Evolutionary conservation across 2,888 invertebrate genomes (phyloP).

Genomic region (Falcaria lacertinaria): DNA sequence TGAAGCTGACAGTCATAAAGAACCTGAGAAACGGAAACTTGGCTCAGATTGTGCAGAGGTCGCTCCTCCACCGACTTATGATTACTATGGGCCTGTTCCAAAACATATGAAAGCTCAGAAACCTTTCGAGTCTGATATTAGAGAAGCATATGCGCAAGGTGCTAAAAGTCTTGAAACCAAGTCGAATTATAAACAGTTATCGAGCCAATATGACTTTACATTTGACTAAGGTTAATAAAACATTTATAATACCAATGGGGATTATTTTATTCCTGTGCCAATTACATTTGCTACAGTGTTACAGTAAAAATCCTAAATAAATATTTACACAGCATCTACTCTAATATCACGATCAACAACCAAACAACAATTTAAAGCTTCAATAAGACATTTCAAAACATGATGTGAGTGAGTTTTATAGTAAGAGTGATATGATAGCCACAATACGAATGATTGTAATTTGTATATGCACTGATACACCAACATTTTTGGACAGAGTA

Average conservation of each 20-base stretch:
- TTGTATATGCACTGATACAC: conserved; percentile 2
- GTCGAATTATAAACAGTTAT: conserved; percentile 44
- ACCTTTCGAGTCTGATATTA: conserved; percentile 62
- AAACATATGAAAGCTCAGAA: conserved; percentile 47
- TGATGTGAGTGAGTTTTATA: no score
- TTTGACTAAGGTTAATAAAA: conserved; percentile 45
- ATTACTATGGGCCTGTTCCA: conserved; percentile 79
- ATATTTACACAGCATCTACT: conserved; percentile 27
- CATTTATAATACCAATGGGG: conserved; percentile 15
- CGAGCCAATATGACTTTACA: conserved; percentile 65
- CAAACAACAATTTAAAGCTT: conserved; percentile 28
- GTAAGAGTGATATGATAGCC: background rate
- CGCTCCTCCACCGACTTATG: conserved; percentile 83
- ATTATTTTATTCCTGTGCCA: conserved; percentile 28
- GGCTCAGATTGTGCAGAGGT: conserved; percentile 62
- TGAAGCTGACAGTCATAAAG: conserved; percentile 18
- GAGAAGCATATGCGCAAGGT: conserved; percentile 68
- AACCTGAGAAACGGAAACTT: conserved; percentile 27
- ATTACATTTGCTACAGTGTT: conserved; percentile 13
- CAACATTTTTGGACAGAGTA: conserved; percentile 24
- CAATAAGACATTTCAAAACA: background rate
- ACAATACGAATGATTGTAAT: background rate
- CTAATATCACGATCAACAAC: conserved; percentile 52
- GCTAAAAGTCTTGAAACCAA: conserved; percentile 62
- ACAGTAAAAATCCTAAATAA: conserved; percentile 19